A percentile compares a stretch with the other conserved stretches of the same genome.
Evolutionary conservation across 2,113 vertebrate genomes (phyloP).

Genomic region (Sterrhoptilus dennistouni): DNA sequence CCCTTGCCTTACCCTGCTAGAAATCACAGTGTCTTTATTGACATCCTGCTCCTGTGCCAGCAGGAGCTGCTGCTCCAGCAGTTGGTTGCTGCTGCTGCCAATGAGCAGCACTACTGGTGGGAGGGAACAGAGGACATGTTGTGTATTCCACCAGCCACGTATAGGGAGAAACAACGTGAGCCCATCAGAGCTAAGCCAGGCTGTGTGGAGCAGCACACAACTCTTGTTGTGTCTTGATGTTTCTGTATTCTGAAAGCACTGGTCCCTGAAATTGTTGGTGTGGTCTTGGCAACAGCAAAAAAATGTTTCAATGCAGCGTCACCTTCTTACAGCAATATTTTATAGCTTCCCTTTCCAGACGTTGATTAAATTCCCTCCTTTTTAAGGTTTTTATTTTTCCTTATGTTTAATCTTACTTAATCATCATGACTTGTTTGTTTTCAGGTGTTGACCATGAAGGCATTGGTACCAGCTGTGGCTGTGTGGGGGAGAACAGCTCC

Average conservation of each 20-base stretch:
- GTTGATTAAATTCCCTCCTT: neutral
- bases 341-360: neutral
- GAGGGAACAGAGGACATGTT: rapidly evolving
- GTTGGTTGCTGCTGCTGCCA: neutral
- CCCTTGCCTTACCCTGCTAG: neutral
- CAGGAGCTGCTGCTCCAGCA: neutral
- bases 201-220: neutral
- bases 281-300: neutral
- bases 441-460: conserved; percentile 63
- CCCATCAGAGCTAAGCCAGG: neutral
- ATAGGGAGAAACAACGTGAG: rapidly evolving
- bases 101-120: neutral
- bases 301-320: neutral
- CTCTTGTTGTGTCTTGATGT: neutral
- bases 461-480: conserved; percentile 55
- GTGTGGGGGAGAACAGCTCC: conserved; percentile 79
- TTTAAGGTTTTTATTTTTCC: neutral
- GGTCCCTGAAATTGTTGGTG: neutral
- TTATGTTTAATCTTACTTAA: neutral
- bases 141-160: neutral
- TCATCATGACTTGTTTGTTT: neutral
- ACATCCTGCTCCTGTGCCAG: neutral
- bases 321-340: neutral
- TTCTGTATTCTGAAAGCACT: neutral
- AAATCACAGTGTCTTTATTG: neutral